phyloP scores from a whole-genome alignment of 1,140 invertebrate genomes.

The Triops cancriformis region DNA sequence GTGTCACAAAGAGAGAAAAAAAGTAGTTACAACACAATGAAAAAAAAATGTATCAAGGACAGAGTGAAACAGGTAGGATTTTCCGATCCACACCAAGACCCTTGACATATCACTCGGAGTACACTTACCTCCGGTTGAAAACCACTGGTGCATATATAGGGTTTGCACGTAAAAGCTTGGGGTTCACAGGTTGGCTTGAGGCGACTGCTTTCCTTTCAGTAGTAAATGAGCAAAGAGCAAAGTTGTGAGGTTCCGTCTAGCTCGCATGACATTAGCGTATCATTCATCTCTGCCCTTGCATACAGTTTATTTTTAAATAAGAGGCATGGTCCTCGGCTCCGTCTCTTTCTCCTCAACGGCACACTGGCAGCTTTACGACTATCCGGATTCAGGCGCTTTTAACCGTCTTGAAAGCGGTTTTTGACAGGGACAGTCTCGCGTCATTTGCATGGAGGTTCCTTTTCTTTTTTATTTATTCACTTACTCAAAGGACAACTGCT shows the following conservation, averaged over 20 bases:
- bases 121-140: too few relatives aligned
- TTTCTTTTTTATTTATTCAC: neutral
- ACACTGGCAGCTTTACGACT: neutral
- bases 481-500: conserved; percentile 1
- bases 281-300: neutral
- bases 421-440: neutral
- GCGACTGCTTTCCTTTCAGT: neutral
- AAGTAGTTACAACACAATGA: too few relatives aligned
- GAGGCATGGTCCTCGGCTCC: neutral
- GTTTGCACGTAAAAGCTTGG: too few relatives aligned
- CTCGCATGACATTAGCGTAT: neutral
- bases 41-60: too few relatives aligned
- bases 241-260: neutral
- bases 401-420: conserved; percentile 1
- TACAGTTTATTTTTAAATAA: neutral
- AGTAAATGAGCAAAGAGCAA: neutral
- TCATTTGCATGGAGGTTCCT: neutral
- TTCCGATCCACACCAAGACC: too few relatives aligned
- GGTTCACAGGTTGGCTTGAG: too few relatives aligned
- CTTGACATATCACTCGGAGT: too few relatives aligned
- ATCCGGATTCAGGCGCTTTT: conserved; percentile 8
- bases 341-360: neutral
- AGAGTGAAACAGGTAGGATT: too few relatives aligned
- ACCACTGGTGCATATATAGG: too few relatives aligned
- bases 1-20: too few relatives aligned